phyloP scores from a whole-genome alignment of 1,140 invertebrate species.

The Ganaspis sp. region DNA sequence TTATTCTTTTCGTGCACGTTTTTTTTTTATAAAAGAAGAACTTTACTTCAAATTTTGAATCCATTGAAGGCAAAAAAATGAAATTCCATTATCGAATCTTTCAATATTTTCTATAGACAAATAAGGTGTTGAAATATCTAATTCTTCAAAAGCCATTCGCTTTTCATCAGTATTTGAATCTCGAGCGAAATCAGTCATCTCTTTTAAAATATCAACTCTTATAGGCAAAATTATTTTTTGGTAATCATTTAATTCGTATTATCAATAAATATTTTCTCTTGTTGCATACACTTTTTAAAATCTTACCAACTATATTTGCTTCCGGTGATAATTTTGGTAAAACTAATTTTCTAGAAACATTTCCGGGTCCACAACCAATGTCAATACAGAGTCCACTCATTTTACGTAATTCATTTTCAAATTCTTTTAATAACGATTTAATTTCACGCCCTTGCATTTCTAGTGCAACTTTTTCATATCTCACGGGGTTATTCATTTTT shows the following conservation, averaged over 20 bases:
- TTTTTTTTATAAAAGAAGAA: too few relatives aligned
- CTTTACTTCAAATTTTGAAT: background rate
- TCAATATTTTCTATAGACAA: background rate
- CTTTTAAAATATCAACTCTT: background rate
- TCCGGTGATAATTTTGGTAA: conserved; percentile 79
- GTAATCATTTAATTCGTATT: background rate
- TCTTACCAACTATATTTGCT: conserved; percentile 62
- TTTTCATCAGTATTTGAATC: background rate
- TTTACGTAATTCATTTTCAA: conserved; percentile 75
- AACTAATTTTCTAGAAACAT: conserved; percentile 83
- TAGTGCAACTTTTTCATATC: conserved; percentile 80
- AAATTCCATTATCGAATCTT: background rate
- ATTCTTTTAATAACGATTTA: conserved; percentile 81
- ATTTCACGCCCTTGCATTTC: conserved; percentile 83
- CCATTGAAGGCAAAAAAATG: background rate
- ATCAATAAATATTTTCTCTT: background rate
- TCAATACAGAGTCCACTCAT: conserved; percentile 79
- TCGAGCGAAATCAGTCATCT: background rate
- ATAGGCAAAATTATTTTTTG: background rate
- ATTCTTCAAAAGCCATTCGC: background rate
- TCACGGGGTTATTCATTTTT: conserved; percentile 79
- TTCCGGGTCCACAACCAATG: conserved; percentile 88
- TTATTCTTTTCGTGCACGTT: too few relatives aligned
- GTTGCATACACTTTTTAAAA: background rate
- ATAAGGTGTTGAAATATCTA: background rate